Percentiles rank a stretch among this genome's conserved stretches.
phyloP scores from a whole-genome alignment of 1,140 invertebrate genomes.

The Conus ventricosus region DNA sequence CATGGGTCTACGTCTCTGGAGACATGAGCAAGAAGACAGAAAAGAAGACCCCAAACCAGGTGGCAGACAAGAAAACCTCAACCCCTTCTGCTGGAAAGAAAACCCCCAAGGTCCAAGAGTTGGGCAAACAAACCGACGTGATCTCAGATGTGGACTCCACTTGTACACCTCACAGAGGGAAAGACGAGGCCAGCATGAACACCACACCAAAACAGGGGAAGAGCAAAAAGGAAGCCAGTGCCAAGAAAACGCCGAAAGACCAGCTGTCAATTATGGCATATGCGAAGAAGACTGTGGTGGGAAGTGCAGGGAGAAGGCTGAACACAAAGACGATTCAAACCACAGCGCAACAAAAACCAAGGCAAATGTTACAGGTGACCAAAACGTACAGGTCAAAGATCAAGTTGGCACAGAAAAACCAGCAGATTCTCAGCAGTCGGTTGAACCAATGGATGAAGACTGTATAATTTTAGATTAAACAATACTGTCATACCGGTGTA shows the following conservation, averaged over 20 bases:
- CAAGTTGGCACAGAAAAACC: background rate
- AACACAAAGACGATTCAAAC: background rate
- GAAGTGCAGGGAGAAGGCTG: background rate
- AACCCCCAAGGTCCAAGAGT: background rate
- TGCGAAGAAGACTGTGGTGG: conserved; percentile 28
- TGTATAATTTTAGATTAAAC: conserved; percentile 23
- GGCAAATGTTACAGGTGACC: background rate
- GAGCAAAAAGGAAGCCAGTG: conserved; percentile 15
- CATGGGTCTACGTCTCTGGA: conserved; percentile 34
- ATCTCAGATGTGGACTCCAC: background rate
- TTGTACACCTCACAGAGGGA: background rate
- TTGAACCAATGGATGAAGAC: conserved; percentile 5
- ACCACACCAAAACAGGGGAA: background rate
- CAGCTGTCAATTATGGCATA: conserved; percentile 44
- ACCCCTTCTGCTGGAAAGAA: background rate
- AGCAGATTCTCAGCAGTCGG: background rate
- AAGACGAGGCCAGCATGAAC: background rate
- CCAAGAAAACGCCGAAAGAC: conserved; percentile 18
- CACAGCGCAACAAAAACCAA: background rate
- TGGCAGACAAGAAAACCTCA: background rate
- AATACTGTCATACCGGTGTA: background rate
- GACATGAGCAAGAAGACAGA: conserved; percentile 13
- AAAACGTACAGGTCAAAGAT: background rate
- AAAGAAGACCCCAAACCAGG: conserved; percentile 20
- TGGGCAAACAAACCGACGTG: background rate